Percentiles rank a stretch among this genome's conserved stretches.
phyloP scores from a whole-genome alignment of 1,140 invertebrate genomes.

The Aphelenchoides avenae region DNA sequence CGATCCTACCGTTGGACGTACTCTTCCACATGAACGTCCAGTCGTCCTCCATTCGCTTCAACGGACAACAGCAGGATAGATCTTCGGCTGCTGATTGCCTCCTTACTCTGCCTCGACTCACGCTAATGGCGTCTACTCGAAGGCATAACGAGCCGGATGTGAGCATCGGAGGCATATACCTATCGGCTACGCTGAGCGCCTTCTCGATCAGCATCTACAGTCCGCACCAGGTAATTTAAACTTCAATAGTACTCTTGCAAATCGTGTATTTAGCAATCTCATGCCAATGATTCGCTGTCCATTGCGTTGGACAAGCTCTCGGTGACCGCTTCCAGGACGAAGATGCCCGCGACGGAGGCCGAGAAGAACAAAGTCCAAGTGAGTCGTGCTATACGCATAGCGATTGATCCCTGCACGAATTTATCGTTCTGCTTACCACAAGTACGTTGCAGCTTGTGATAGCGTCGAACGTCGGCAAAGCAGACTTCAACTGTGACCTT shows the following conservation, averaged over 20 bases:
- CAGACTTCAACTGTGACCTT: constrained; percentile 98
- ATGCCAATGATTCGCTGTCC: constrained; percentile 48
- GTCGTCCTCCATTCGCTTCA: constrained; percentile 85
- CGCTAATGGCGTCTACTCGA: constrained; percentile 65
- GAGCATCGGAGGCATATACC: constrained; percentile 48
- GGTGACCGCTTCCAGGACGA: constrained; percentile 50
- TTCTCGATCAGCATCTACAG: constrained; percentile 52
- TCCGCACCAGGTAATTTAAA: constrained; percentile 39
- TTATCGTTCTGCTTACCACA: too few species aligned
- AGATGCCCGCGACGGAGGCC: constrained; percentile 38
- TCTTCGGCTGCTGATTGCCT: constrained; percentile 83
- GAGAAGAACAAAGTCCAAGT: constrained; percentile 21
- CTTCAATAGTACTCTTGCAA: background rate
- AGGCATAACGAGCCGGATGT: constrained; percentile 59
- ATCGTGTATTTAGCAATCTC: constrained; percentile 28
- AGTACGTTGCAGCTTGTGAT: constrained; percentile 41
- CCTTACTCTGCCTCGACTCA: constrained; percentile 86
- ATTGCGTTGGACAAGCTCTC: constrained; percentile 46
- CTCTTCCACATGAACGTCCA: constrained; percentile 98
- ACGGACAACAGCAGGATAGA: constrained; percentile 47
- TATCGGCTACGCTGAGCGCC: constrained; percentile 44
- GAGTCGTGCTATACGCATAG: constrained; percentile 1
- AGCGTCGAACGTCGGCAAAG: constrained; percentile 79
- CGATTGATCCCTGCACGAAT: too few species aligned
- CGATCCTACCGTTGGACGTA: constrained; percentile 94